Percentiles rank a stretch among this genome's conserved stretches.
These are phyloP conservation scores for Leucopsar rothschildi DNA, from an alignment of 2,113 vertebrate genomes.

Conservation along the genomic window DNA sequence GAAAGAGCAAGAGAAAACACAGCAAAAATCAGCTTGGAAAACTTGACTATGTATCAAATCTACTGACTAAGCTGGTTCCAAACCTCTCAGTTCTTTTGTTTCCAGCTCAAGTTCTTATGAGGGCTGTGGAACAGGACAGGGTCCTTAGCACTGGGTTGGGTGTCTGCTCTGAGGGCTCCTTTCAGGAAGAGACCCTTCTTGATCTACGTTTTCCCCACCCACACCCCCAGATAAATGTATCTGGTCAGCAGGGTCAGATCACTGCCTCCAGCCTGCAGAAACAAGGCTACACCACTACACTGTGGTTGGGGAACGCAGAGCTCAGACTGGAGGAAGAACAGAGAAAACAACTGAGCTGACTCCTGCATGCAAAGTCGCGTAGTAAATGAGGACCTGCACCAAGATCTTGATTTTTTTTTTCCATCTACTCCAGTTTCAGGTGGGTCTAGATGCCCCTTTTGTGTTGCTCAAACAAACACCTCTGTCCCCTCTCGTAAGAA, in stretches of 20 bases:
- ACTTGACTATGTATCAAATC: not conserved
- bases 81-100: not conserved
- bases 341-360: not conserved
- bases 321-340: not conserved
- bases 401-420: not conserved
- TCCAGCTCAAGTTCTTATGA: not conserved
- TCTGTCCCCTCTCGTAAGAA: not conserved
- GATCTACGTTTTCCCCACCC: not conserved
- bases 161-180: not conserved
- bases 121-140: not conserved
- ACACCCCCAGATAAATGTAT: not conserved
- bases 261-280: not conserved
- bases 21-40: not conserved
- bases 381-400: not conserved
- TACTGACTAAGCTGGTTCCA: not conserved
- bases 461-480: not conserved
- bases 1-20: conserved; percentile 15
- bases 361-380: not conserved
- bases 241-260: not conserved
- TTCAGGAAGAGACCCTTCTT: not conserved
- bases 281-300: not conserved
- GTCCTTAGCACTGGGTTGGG: not conserved
- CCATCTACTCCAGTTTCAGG: not conserved
- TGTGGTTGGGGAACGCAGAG: not conserved
- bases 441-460: not conserved